Evolutionary conservation across 2,113 vertebrate species (phyloP), one percentile per base, ranked within the genome.

Genomic region (Syrrhaptes paradoxus): DNA sequence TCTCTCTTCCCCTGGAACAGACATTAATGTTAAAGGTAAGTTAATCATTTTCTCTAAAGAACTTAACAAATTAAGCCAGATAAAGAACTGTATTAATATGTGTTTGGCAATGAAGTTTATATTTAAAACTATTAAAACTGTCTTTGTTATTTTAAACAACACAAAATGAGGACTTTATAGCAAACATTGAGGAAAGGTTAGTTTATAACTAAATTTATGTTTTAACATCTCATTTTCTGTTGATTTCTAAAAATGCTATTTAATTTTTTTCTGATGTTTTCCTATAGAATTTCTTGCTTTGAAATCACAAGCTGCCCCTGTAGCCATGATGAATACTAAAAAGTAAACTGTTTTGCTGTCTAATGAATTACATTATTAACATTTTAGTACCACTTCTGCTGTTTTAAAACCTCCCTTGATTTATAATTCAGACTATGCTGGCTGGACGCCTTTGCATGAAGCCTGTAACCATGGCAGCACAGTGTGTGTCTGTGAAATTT

Each of bases 401-500:
- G 58, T 96, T 98, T 97, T 97, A 96, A 98, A 98, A 98, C 97
- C 98, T 98, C 89, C 95, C 97, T 97, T 98, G 96, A 98, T 98
- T 98, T 98, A 97, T 98, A 97, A 97, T 98, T 95, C 98, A 99
- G 99, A 99, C 98, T 97, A 99, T 94, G 99, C 98, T 95, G 99
- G 99, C 96, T 99, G 99, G 99, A 99, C 99, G 25, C 99, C 99
- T 90, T 98, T 99, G 96, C 99, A 99, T 96, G 99, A 99, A 98
- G 99, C 99, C 34, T 99, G 99, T 98, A 99, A 99, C 98, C 99
- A 99, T 97, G 99, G 99, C 96, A 99, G 98, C 98, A 97, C 97
- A 68, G 98, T 98, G 61, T 99, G 99, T 97, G 99, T 99, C 97
- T 98, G 93, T 95, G 99, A 99, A 97, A 98, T 99, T 98, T 98